These are phyloP conservation scores for Megatriorchis doriae DNA, from an alignment of 2,113 vertebrate genomes.

Conservation along the genomic window DNA sequence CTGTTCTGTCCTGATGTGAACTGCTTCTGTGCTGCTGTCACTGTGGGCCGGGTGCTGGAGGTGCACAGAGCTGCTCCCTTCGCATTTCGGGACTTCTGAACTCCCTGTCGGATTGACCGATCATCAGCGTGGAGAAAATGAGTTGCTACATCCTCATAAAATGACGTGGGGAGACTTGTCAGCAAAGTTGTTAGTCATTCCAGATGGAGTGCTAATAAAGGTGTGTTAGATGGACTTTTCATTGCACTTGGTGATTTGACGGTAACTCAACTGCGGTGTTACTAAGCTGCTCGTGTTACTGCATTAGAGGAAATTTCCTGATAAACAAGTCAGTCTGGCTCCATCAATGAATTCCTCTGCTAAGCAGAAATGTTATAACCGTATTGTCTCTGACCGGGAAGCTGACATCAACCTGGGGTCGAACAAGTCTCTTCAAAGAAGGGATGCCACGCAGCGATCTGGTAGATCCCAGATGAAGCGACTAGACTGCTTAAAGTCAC, in stretches of 20 bases:
- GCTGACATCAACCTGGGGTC: background rate
- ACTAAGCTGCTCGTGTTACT: background rate
- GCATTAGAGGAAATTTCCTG: background rate
- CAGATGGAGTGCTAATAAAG: background rate
- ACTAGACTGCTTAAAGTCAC: background rate
- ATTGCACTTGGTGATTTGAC: background rate
- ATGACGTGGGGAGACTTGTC: background rate
- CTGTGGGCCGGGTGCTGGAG: background rate
- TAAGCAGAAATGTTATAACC: background rate
- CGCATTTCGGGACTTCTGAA: background rate
- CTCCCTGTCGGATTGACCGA: background rate
- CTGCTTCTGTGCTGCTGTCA: background rate
- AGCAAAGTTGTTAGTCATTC: background rate
- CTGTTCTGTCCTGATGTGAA: background rate
- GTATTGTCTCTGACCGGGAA: background rate
- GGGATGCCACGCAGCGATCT: fast-evolving
- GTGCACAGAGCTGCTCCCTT: background rate
- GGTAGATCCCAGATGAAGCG: background rate
- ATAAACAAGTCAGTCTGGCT: background rate
- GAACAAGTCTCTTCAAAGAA: background rate
- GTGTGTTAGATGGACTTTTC: background rate
- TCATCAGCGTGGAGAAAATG: background rate
- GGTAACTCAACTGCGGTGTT: background rate
- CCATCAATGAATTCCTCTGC: background rate
- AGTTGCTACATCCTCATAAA: background rate